Conservation (phyloP, 2,113 vertebrate genomes). For the Saguinus midas region DNA sequence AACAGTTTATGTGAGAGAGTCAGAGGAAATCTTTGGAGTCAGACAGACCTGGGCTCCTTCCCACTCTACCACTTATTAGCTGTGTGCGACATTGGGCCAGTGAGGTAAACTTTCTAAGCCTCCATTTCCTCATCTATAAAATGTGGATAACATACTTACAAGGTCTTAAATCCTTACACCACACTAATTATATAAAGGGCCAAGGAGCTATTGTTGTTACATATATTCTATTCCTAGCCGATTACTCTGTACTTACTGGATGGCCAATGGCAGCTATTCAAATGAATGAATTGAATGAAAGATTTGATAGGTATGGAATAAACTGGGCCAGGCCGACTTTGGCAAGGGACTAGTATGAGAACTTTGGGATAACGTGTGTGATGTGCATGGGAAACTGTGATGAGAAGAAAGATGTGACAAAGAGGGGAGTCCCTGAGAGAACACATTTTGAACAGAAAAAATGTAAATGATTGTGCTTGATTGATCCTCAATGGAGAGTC, state of each 20-base stretch:
- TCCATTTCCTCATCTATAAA: neutral
- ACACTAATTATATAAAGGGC: neutral
- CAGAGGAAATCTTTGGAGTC: neutral
- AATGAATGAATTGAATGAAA: neutral
- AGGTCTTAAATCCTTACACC: neutral
- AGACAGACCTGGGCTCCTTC: neutral
- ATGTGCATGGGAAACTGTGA: neutral
- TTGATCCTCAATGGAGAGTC: neutral
- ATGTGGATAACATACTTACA: neutral
- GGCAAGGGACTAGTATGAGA: neutral
- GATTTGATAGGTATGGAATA: neutral
- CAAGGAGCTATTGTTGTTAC: neutral
- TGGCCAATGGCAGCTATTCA: neutral
- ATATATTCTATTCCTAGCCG: neutral
- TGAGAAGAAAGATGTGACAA: neutral
- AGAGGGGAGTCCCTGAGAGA: neutral
- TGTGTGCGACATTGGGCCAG: neutral
- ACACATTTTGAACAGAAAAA: conserved; percentile 30
- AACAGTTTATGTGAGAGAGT: neutral
- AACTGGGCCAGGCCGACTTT: neutral
- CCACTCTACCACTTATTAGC: neutral
- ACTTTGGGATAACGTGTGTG: neutral
- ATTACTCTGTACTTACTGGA: neutral
- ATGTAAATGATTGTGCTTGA: neutral
- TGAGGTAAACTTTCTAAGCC: neutral